A percentile compares a stretch with the other conserved stretches of the same genome.
phyloP scores from a whole-genome alignment of 2,797 vertebrate species.

The Gobionotothen gibberifrons region DNA sequence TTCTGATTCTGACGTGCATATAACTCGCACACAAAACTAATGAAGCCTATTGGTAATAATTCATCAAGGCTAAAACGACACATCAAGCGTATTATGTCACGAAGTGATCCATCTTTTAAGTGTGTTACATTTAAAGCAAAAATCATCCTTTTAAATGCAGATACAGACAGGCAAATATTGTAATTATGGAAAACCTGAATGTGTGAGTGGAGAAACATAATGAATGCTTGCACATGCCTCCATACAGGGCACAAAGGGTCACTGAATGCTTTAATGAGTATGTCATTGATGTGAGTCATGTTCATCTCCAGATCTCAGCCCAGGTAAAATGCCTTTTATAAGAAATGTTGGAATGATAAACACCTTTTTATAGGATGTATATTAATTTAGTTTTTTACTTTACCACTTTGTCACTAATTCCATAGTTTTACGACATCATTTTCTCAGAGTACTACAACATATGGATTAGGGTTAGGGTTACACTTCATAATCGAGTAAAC shows the following conservation, averaged over 20 bases:
- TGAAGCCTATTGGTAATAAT: conserved; percentile 13
- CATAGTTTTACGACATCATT: too few species aligned
- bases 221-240: conserved; percentile 4
- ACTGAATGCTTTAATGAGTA: conserved; percentile 12
- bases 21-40: neutral
- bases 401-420: too few species aligned
- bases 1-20: conserved; percentile 1
- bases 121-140: conserved; percentile 2
- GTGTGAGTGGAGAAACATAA: neutral
- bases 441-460: neutral
- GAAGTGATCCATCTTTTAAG: neutral
- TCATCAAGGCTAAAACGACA: neutral
- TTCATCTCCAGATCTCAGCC: neutral
- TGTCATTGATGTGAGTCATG: conserved; percentile 13
- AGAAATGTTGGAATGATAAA: neutral
- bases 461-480: too few species aligned
- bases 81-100: neutral
- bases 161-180: too few species aligned
- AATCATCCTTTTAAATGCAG: neutral
- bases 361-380: neutral
- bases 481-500: too few species aligned
- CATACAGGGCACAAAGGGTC: neutral
- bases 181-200: neutral
- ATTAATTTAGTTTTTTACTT: neutral
- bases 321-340: neutral